Evolutionary conservation across 2,888 invertebrate species (phyloP).

Genomic region (Galeopsomyia nigrocyanea): DNA sequence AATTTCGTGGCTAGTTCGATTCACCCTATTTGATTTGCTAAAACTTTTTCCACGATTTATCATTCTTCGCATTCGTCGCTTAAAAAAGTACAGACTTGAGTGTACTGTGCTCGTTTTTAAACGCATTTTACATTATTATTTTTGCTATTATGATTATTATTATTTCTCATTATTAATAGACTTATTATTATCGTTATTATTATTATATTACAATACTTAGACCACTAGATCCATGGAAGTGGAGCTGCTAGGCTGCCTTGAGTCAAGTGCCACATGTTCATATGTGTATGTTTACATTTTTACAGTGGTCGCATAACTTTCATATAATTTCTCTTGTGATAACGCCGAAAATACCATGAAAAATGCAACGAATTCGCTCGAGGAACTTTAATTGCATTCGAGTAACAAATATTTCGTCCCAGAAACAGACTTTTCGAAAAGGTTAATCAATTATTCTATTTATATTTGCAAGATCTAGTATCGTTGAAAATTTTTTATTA

Average conservation of each 20-base stretch:
- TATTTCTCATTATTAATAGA: no score
- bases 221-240: constrained; percentile 43
- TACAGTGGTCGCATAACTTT: constrained; percentile 32
- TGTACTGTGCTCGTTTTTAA: constrained; percentile 60
- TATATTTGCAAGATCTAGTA: no score
- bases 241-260: constrained; percentile 25
- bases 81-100: constrained; percentile 63
- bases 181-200: not conserved
- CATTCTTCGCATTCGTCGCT: constrained; percentile 48
- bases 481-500: no score
- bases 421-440: no score
- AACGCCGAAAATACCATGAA: no score
- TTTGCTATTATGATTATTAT: no score
- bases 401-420: constrained; percentile 29
- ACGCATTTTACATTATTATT: constrained; percentile 26
- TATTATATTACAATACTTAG: constrained; percentile 45
- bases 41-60: constrained; percentile 13
- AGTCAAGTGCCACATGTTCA: constrained; percentile 37
- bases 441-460: no score
- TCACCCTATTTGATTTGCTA: constrained; percentile 30
- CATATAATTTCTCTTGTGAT: not conserved
- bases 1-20: constrained; percentile 32
- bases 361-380: not conserved
- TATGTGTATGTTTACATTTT: constrained; percentile 36
- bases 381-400: constrained; percentile 37